Conservation (phyloP, 2,888 invertebrate species). For the Zhuqinia jingwanae region DNA sequence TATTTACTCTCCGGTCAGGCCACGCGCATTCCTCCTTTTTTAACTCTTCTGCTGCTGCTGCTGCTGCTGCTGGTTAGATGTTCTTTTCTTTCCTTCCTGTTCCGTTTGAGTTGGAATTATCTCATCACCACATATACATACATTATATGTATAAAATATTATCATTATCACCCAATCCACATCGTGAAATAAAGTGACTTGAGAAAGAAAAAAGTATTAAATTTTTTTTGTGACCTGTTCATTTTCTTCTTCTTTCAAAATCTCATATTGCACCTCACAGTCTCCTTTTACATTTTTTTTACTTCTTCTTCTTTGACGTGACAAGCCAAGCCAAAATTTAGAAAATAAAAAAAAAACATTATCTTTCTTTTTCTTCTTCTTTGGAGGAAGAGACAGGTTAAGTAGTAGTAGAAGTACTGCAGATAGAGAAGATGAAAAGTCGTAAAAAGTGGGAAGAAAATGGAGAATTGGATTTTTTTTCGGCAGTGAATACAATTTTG, state of each 20-base stretch:
- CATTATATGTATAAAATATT: no score
- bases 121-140: constrained; percentile 35
- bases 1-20: not conserved
- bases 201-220: constrained; percentile 34
- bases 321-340: constrained; percentile 34
- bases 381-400: not conserved
- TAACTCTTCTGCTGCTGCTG: no score
- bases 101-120: constrained; percentile 37
- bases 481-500: not conserved
- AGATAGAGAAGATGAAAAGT: constrained; percentile 36
- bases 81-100: constrained; percentile 31
- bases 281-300: constrained; percentile 1
- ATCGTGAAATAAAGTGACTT: constrained; percentile 42
- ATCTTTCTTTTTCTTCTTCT: not conserved
- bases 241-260: constrained; percentile 38
- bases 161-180: not conserved
- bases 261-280: constrained; percentile 41
- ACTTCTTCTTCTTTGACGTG: constrained; percentile 30
- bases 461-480: constrained; percentile 38
- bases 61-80: no score
- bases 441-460: constrained; percentile 58
- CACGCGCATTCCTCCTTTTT: not conserved
- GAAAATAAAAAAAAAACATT: not conserved
- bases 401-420: not conserved
- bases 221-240: constrained; percentile 33